Evolutionary conservation across 2,113 vertebrate species (phyloP), one percentile per base, ranked within the genome.

Genomic region (Phainopepla nitens): DNA sequence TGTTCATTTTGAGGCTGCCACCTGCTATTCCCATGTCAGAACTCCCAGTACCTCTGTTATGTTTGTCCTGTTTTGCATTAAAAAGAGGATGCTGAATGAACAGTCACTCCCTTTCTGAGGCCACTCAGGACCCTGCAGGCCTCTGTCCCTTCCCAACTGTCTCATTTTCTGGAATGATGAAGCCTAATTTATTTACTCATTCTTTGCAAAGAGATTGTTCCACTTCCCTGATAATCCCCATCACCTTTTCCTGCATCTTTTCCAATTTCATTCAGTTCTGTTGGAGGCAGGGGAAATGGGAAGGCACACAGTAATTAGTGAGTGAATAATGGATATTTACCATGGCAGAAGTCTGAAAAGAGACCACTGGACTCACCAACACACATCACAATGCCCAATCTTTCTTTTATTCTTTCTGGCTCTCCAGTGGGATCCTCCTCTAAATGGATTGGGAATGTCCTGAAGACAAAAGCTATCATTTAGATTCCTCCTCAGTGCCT

Each of bases 231-330:
- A 89, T 94, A 94, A 95, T 94, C 69, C 69, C 65, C 5, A 0
- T 42, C 81, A 75, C 87, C 51, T 81, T 75, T 93, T 45, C 15
- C 69, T 45, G 10, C 3, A 0, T 25, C 35, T 86, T 75, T 91
- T 75, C 72, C 47, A 56, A 28, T 91, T 87, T 54, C n/a, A 64
- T 91, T 84, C 65, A 20, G 44, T 66, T 62, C 61, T 84, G 23
- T 27, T 47, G 36, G 81, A 75, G 64, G 22, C 54, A 17, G 35
- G 68, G 77, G 89, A 81, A 27, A 47, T 54, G 24, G 64, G 62
- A 41, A 95, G 27, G 72, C 65, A 77, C 61, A 84, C 23, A 84
- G 64, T 68, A 91, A 96, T 96, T 96, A 94, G 51, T 35, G 57
- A 93, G 56, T 66, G 11, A 7, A 71, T 50, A 93, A 77, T n/a